These are phyloP conservation scores for Agrotis puta DNA, from an alignment of 2,888 invertebrate genomes.

Conservation along the genomic window DNA sequence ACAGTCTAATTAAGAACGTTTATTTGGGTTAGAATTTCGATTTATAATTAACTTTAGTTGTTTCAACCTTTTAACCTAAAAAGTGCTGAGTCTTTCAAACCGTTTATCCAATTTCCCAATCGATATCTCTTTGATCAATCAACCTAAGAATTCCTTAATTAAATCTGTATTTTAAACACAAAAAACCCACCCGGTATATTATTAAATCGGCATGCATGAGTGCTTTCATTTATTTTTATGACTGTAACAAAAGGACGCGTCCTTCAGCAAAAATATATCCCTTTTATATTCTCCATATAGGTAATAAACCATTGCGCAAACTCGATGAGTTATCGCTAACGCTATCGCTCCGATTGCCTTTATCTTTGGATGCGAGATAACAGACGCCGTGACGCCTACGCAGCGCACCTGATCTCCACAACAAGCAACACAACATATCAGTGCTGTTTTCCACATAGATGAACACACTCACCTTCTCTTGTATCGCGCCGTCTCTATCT, in stretches of 20 bases:
- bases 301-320: slow-evolving; percentile 68
- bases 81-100: background rate
- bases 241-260: slow-evolving; percentile 44
- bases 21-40: background rate
- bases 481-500: slow-evolving; percentile 75
- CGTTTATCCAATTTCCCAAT: slow-evolving; percentile 28
- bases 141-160: slow-evolving; percentile 55
- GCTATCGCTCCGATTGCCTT: slow-evolving; percentile 76
- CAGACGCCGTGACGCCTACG: slow-evolving; percentile 69
- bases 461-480: slow-evolving; percentile 75
- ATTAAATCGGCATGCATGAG: slow-evolving; percentile 60
- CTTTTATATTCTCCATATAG: slow-evolving; percentile 43
- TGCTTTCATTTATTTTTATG: slow-evolving; percentile 49
- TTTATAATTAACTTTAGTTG: background rate
- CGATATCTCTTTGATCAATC: slow-evolving; percentile 51
- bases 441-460: slow-evolving; percentile 75
- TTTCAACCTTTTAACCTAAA: background rate
- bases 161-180: slow-evolving; percentile 52
- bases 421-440: slow-evolving; percentile 62
- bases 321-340: slow-evolving; percentile 61
- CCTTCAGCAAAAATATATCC: slow-evolving; percentile 55
- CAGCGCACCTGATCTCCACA: slow-evolving; percentile 71
- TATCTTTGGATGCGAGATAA: slow-evolving; percentile 79
- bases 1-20: background rate
- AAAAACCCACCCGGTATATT: slow-evolving; percentile 25